Evolutionary conservation across 2,888 invertebrate genomes (phyloP).

Genomic region (Synergus gifuensis): DNA sequence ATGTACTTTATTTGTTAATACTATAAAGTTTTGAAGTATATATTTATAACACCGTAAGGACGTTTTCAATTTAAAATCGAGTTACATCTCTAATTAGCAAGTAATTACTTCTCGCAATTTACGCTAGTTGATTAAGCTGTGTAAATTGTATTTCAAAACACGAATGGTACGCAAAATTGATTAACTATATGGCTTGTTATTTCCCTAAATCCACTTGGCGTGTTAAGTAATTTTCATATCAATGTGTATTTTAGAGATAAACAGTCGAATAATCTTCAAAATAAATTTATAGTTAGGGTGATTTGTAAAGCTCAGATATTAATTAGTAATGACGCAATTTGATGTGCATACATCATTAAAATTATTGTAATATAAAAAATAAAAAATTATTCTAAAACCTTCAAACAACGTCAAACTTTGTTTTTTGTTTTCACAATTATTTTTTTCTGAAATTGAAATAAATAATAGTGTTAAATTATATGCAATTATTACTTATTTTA

Average conservation of each 20-base stretch:
- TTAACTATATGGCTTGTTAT: background rate
- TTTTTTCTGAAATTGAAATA: too few relatives aligned
- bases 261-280: background rate
- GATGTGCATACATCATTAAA: background rate
- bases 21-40: background rate
- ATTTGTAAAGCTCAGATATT: background rate
- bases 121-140: background rate
- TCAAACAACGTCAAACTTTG: background rate
- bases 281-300: background rate
- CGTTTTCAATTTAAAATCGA: background rate
- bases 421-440: background rate
- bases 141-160: background rate
- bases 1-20: background rate
- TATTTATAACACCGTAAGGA: background rate
- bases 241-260: background rate
- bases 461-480: too few relatives aligned
- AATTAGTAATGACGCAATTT: background rate
- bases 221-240: background rate
- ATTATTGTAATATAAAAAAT: background rate
- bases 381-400: background rate
- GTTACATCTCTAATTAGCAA: background rate
- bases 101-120: background rate
- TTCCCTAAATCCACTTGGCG: background rate
- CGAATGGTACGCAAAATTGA: background rate
- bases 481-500: too few relatives aligned